Conservation (phyloP, 92 coral and sea anemone species). For the Virgularia gustaviana region DNA sequence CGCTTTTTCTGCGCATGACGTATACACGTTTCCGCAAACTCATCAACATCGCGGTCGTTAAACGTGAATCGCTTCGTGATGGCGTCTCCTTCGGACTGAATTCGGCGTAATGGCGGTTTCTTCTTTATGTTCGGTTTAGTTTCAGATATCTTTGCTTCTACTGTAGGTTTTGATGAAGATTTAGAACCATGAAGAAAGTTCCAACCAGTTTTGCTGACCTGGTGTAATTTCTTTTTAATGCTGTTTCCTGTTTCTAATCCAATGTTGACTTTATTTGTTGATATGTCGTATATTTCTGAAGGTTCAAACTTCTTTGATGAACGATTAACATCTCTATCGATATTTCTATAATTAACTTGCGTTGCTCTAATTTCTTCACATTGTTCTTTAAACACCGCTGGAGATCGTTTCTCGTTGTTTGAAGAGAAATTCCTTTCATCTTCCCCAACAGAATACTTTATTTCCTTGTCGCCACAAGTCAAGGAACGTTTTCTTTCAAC, state of each 20-base stretch:
- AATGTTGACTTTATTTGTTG: conserved; percentile 3
- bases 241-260: conserved; percentile 18
- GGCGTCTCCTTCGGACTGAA: conserved; percentile 56
- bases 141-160: background rate
- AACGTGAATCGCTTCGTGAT: conserved; percentile 40
- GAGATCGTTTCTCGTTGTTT: too few species aligned
- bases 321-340: background rate
- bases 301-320: background rate
- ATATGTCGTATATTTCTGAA: background rate
- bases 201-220: background rate
- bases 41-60: conserved; percentile 57
- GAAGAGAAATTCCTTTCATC: background rate
- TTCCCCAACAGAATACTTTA: background rate
- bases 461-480: background rate
- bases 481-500: too few species aligned
- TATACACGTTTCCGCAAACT: conserved; percentile 65
- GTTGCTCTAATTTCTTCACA: too few species aligned
- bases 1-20: conserved; percentile 63
- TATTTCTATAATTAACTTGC: background rate
- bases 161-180: background rate
- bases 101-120: conserved; percentile 17
- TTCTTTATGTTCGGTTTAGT: background rate
- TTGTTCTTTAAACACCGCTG: too few species aligned
- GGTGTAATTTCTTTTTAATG: background rate
- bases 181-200: background rate